Evolutionary conservation across 1,140 invertebrate genomes (phyloP).

Genomic region (Asbolus verrucosus): DNA sequence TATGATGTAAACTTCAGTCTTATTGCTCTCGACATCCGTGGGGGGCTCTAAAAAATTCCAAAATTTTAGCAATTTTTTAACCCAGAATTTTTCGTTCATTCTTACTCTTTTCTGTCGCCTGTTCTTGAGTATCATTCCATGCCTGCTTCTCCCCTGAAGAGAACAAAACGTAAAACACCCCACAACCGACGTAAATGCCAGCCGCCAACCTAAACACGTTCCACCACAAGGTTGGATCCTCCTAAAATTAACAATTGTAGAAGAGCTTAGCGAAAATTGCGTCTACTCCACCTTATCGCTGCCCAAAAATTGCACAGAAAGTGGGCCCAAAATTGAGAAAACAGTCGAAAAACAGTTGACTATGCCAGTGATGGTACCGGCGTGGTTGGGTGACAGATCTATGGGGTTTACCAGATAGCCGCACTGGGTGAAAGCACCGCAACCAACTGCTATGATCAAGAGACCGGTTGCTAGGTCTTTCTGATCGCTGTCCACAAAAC

Average conservation of each 20-base stretch:
- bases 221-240: conserved; percentile 66
- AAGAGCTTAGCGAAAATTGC: too few species aligned
- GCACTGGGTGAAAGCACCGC: conserved; percentile 78
- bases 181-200: conserved; percentile 66
- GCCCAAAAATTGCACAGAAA: conserved; percentile 1
- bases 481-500: conserved; percentile 68
- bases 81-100: too few species aligned
- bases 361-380: conserved; percentile 77
- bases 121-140: conserved; percentile 60
- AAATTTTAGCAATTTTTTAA: too few species aligned
- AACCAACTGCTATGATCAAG: conserved; percentile 75
- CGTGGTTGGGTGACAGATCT: conserved; percentile 76
- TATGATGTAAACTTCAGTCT: conserved; percentile 20
- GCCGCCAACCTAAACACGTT: conserved; percentile 70
- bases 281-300: conserved; percentile 2
- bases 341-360: conserved; percentile 79
- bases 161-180: conserved; percentile 68
- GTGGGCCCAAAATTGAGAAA: conserved; percentile 75
- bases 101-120: conserved; percentile 14
- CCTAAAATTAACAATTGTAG: too few species aligned
- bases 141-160: conserved; percentile 62
- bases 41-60: too few species aligned
- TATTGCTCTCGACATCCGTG: conserved; percentile 1
- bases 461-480: conserved; percentile 69
- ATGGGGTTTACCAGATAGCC: conserved; percentile 75